A percentile compares a stretch with the other conserved stretches of the same genome.
These are phyloP conservation scores for Peromyscus aztecus DNA, from an alignment of 2,797 vertebrate species.

Conservation along the genomic window DNA sequence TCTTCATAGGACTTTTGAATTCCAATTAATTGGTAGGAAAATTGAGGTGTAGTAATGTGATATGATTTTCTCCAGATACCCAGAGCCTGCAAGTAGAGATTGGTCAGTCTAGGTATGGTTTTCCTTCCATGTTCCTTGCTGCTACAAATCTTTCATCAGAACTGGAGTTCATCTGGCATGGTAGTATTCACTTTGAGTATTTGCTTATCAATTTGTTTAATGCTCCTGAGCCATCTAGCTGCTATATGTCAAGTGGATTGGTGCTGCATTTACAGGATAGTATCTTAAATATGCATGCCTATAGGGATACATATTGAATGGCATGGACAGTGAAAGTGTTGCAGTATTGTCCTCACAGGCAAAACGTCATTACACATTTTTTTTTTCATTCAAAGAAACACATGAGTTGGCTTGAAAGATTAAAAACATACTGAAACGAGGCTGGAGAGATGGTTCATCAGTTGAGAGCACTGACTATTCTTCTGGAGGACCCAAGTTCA, in stretches of 20 bases:
- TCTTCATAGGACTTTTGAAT: not conserved
- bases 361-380: not conserved
- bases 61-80: not conserved
- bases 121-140: not conserved
- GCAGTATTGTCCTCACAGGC: not conserved
- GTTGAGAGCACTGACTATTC: not conserved
- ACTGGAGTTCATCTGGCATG: not conserved
- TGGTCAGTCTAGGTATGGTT: not conserved
- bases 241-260: not conserved
- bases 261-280: not conserved
- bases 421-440: not conserved
- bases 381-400: not conserved
- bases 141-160: accelerated
- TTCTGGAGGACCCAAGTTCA: not conserved
- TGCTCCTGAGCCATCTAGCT: not conserved
- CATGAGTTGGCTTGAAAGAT: not conserved
- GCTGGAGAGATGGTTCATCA: not conserved
- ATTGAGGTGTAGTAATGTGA: not conserved
- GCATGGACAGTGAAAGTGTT: not conserved
- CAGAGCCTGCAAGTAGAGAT: not conserved
- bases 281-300: not conserved
- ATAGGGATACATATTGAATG: not conserved
- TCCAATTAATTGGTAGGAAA: not conserved
- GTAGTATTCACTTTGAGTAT: not conserved
- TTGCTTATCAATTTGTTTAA: not conserved